Percentiles rank a stretch among this genome's conserved stretches.
Conservation (phyloP, 2,113 vertebrate genomes). For the Nannospalax galili region DNA sequence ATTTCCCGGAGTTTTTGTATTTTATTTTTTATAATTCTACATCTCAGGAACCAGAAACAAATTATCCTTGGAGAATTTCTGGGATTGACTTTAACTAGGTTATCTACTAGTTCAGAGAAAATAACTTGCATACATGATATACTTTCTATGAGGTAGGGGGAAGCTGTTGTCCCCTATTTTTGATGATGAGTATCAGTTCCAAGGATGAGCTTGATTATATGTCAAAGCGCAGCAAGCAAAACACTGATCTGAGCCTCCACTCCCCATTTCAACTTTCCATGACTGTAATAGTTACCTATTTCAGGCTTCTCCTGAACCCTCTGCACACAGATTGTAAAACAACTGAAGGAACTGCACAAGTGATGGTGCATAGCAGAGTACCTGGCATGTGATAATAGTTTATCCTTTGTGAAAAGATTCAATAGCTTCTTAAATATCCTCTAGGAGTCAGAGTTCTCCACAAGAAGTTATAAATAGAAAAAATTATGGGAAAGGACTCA, state of each 20-base stretch:
- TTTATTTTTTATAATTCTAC: not conserved
- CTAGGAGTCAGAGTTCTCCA: not conserved
- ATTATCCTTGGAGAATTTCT: not conserved
- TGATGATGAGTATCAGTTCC: not conserved
- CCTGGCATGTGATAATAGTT: not conserved
- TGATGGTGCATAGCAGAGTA: not conserved
- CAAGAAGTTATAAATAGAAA: not conserved
- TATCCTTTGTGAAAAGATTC: not conserved
- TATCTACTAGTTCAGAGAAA: conserved; percentile 15
- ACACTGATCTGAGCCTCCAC: not conserved
- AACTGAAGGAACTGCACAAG: not conserved
- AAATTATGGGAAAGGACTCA: not conserved
- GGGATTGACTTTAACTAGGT: not conserved
- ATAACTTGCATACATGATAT: not conserved
- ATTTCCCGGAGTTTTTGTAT: no score
- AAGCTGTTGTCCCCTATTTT: not conserved
- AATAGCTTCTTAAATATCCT: not conserved
- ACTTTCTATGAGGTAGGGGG: not conserved
- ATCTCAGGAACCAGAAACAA: not conserved
- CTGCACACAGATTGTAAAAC: not conserved
- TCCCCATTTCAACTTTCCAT: not conserved
- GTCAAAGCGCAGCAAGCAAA: not conserved
- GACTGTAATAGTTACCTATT: not conserved
- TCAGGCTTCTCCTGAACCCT: not conserved
- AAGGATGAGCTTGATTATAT: not conserved